These are phyloP conservation scores for Spheniscus humboldti DNA, from an alignment of 2,797 vertebrate species.

Conservation along the genomic window DNA sequence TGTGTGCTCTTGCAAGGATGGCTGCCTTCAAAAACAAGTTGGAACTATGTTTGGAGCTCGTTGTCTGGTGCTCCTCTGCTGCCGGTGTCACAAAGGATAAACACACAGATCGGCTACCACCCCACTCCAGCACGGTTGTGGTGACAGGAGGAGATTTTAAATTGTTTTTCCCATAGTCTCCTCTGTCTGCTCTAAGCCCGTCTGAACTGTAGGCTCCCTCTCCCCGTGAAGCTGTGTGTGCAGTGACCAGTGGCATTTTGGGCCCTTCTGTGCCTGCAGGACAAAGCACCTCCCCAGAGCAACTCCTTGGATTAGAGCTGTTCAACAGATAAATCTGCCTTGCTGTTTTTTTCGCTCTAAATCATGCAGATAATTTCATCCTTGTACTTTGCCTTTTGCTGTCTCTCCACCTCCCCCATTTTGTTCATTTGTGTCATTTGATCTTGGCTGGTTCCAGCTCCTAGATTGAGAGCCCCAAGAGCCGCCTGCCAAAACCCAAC, in stretches of 20 bases:
- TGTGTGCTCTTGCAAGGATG: not conserved
- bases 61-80: not conserved
- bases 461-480: not conserved
- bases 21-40: not conserved
- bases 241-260: not conserved
- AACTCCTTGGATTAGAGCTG: not conserved
- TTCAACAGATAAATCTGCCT: not conserved
- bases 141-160: not conserved
- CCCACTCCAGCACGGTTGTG: not conserved
- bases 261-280: not conserved
- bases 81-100: not conserved
- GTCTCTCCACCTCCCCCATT: not conserved
- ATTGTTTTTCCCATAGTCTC: not conserved
- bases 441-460: not conserved
- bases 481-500: not conserved
- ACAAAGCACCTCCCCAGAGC: not conserved
- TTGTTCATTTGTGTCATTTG: not conserved
- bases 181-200: not conserved
- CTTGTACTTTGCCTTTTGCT: slow-evolving; percentile 45
- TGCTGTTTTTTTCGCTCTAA: not conserved
- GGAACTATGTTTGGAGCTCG: not conserved
- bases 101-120: not conserved
- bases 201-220: not conserved
- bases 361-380: not conserved
- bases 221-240: not conserved